Base-by-base conservation (phyloP, 2,797 vertebrate genomes). In the Xenentodon cancila region DNA sequence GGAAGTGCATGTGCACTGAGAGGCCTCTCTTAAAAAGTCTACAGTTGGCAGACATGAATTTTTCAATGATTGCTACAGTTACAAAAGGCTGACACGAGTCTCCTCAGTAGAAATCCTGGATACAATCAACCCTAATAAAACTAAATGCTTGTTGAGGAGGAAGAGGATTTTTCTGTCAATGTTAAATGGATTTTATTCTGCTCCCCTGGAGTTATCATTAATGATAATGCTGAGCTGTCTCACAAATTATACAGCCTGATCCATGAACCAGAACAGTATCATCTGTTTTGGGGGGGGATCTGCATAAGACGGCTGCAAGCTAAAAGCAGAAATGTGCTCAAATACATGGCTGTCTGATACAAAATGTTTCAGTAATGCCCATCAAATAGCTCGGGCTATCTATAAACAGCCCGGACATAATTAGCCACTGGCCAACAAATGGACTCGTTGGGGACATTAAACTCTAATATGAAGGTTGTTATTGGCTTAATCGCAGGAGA, bases 401-500 rank as follows among this genome's bases (percentile, higher is more conserved):
- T 86, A 85, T 86, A 90, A 91, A 92, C 82, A 90, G 88, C 64
- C 76, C 69, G 72, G 85, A 81, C 64, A 77, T 79, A 82, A 91
- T 92, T 89, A 91, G 81, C 87, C 43, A 17, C 73, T 64, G 79
- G 80, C 83, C 86, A 86, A 84, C 80, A 87, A 85, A 89, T 85
- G 71, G 80, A 77, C 81, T 91, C 88, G 90, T 94, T 92, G 91
- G 77, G 79, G 68, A 88, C 85, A 90, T 93, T 93, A 90, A 88
- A 90, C 73, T 67, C 80, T 88, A 90, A 92, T 92, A 91, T 90
- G 87, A 91, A 84, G 77, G 84, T 87, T 90, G 83, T 85, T 92
- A 90, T 92, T 90, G 86, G 90, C 79, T 85, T 87, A 92, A 92
- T 92, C 71, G 34, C 66, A 77, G 77, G 80, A 88, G 88, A 81